Evolutionary conservation across 2,797 vertebrate species (phyloP), one percentile per base, ranked within the genome.

Genomic region (Gorsachius magnificus): DNA sequence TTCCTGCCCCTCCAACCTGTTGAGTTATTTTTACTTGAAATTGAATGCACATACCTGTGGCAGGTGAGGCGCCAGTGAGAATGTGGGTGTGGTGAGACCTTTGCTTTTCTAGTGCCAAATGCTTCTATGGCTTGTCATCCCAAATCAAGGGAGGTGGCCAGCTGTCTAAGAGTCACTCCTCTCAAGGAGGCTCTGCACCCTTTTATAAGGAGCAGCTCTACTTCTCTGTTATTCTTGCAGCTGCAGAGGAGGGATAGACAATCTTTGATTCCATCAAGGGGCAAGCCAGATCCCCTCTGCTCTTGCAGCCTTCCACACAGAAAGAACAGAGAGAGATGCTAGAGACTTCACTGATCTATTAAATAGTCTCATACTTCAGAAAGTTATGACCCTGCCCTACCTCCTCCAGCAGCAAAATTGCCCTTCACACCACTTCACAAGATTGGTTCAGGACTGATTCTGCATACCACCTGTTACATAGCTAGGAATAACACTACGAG

Each of bases 61-160:
- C 95, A 98, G 98, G 98, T 94, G 97, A 97, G 97, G 97, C 96
- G 81, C 26, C 61, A 76, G 75, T 78, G 96, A 97, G 95, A 97
- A 97, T 94, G 96, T 94, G 92, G 98, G 98, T 96, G 97, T 96
- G 96, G 93, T 9, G 36, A 96, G 80, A 95, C 89, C 93, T 96
- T 96, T 91, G 72, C 95, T 89, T 94, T 95, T 97, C 83, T 91
- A 92, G 82, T 53, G 69, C n/a, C 83, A 80, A 86, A 35, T 63
- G n/a, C 54, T 85, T 93, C 57, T 83, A 31, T 22, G 56, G 91
- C 60, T 95, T 77, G 64, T 93, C 95, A 94, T 96, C 94, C 96
- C 94, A 95, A 72, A 88, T 51, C 38, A 51, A 83, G 75, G 94
- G 85, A 95, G 53, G 63, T 70, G 75, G 70, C 63, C 51, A 64